Evolutionary conservation across 2,888 invertebrate genomes (phyloP).

Genomic region (Chrysopilus asiliformis): DNA sequence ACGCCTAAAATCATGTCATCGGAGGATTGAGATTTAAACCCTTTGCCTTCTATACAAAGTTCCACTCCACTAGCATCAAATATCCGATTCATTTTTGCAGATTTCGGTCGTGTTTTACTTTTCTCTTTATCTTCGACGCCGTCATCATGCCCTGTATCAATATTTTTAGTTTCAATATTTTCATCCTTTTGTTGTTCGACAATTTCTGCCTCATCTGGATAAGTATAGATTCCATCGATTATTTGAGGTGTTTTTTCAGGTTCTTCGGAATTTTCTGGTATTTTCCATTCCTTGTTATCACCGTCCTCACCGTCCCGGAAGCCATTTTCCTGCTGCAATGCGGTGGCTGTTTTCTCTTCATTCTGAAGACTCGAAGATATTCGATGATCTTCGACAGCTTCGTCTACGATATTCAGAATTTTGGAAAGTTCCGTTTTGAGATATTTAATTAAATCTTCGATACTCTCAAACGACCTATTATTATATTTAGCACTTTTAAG

Average conservation of each 20-base stretch:
- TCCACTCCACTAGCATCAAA: constrained; percentile 12
- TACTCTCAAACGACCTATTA: constrained; percentile 11
- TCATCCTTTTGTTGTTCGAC: too few species aligned
- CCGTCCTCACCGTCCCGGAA: not conserved
- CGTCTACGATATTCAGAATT: too few species aligned
- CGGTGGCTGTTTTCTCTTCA: not conserved
- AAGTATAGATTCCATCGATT: too few species aligned
- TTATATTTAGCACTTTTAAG: constrained; percentile 8
- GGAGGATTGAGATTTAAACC: too few species aligned
- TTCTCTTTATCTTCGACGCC: not conserved
- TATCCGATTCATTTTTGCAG: constrained; percentile 8
- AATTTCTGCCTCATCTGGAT: too few species aligned
- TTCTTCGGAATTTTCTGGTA: too few species aligned
- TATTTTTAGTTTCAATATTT: not conserved
- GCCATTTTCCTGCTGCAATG: not conserved
- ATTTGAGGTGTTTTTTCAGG: too few species aligned
- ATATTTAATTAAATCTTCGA: constrained; percentile 14
- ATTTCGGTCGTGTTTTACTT: not conserved
- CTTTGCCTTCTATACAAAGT: constrained; percentile 8
- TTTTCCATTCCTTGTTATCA: not conserved
- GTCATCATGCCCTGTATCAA: not conserved
- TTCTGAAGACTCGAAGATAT: not conserved
- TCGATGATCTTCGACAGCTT: not conserved
- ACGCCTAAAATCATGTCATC: constrained; percentile 15
- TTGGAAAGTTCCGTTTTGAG: constrained; percentile 7